These are phyloP conservation scores for Acanthurus lineatus DNA, from an alignment of 2,797 vertebrate species.

Conservation along the genomic window DNA sequence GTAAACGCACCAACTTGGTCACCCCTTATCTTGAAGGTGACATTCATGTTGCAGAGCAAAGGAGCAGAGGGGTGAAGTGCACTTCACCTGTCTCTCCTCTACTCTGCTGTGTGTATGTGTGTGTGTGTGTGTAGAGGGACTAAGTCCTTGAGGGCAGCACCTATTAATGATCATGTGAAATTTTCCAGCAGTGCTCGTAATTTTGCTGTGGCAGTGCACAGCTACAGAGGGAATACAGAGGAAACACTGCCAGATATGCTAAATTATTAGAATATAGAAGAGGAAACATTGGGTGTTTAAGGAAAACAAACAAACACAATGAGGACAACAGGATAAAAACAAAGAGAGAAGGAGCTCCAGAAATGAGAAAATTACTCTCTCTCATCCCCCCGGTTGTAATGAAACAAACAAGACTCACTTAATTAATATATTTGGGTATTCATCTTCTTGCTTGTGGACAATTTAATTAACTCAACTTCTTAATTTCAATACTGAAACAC, in stretches of 20 bases:
- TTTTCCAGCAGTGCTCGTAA: too few relatives aligned
- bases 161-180: too few relatives aligned
- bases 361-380: background rate
- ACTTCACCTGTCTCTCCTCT: too few relatives aligned
- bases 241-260: background rate
- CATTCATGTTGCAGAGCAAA: too few relatives aligned
- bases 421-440: conserved; percentile 2
- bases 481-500: conserved; percentile 2
- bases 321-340: background rate
- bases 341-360: background rate
- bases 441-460: background rate
- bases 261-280: background rate
- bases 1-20: too few relatives aligned
- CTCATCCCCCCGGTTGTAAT: background rate
- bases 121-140: too few relatives aligned
- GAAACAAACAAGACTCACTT: conserved; percentile 21
- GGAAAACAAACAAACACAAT: background rate
- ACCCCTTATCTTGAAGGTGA: too few relatives aligned
- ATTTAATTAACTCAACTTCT: conserved; percentile 30
- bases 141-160: too few relatives aligned
- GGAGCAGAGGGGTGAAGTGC: too few relatives aligned
- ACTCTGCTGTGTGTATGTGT: too few relatives aligned
- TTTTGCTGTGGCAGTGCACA: too few relatives aligned
- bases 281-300: background rate
- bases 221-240: too few relatives aligned